Base-by-base conservation (phyloP, 2,888 invertebrate species). In the Petrolisthes cinctipes region DNA sequence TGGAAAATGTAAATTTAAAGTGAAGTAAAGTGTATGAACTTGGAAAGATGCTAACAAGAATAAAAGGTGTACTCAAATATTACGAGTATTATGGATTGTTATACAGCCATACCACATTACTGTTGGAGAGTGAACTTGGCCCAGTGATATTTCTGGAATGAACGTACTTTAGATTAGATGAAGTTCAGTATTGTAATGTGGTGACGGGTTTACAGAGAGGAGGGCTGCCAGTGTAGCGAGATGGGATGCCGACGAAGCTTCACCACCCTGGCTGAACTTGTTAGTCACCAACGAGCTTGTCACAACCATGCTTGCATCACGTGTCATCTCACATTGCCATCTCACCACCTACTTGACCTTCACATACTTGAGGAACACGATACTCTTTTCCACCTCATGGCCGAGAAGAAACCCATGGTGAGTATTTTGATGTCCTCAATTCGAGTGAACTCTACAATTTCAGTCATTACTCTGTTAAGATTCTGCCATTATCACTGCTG, bases 341-440 rank as follows among this genome's bases (percentile, higher is more conserved):
- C 88, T 17, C 57, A 85, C 68, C 88, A 88, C 56, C 51, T 88
- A 4, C 76, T 88, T 4, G 88, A 88, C 51, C 85, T 88, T 51
- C 88, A 88, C 56, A 54, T 88, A 57, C 71, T 82, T 4, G 88
- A 88, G 51, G 75, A 37, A 17, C 88, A 88, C 51, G 85, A 85
- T 20, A 76, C 88, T 17, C 61, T 85, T 7, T 88, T 88, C 82
- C 68, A 85, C 17, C 56, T 85, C 17, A 88, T 88, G 88, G 82
- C 88, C 17, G 82, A 82, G 68, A 88, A 61, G 51, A 66, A 78
- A 11, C 85, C 85, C 53, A 82, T 82, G 88, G 88, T 88, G 61
- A 71, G 82, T 88, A 71, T 51, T 53, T 17, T 7, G n/a, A n/a
- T n/a, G 11, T 37, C 75, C 14, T 75, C 11, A 9, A 11, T 5